These are phyloP conservation scores for Xestobium rufovillosum DNA, from an alignment of 2,888 invertebrate genomes.

Conservation along the genomic window DNA sequence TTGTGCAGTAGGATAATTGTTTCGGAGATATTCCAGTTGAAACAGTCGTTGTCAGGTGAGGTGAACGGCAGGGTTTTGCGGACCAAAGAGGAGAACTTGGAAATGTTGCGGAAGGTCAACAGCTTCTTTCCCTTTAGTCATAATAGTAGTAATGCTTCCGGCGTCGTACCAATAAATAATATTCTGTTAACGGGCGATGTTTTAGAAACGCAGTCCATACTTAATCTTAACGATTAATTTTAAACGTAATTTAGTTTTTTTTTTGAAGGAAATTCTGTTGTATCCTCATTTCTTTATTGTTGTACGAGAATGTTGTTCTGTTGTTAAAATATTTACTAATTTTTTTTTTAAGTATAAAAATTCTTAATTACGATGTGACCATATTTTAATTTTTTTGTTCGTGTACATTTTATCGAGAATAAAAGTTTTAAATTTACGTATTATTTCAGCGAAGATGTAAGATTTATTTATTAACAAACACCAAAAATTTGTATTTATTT, in stretches of 20 bases:
- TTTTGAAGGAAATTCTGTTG: no score
- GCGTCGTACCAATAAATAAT: conserved; percentile 47
- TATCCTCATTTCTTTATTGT: no score
- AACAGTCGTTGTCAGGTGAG: conserved; percentile 28
- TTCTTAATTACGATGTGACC: no score
- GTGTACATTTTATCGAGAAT: no score
- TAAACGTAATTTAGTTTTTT: conserved; percentile 7
- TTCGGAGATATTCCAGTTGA: conserved; percentile 45
- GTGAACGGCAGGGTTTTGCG: conserved; percentile 26
- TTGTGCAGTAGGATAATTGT: conserved; percentile 44
- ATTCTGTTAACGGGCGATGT: conserved; percentile 56
- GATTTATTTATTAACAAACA: no score
- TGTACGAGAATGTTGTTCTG: no score
- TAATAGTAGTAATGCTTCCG: conserved; percentile 38
- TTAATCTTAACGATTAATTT: conserved; percentile 58
- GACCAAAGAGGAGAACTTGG: conserved; percentile 37
- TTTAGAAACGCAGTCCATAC: conserved; percentile 61
- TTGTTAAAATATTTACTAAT: no score
- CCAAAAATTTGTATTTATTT: no score
- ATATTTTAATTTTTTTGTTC: no score
- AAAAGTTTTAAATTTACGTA: no score
- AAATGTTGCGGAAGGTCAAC: conserved; percentile 38
- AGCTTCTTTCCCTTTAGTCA: conserved; percentile 47
- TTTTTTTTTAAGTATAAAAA: no score
- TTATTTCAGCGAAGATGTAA: no score